A percentile compares a stretch with the other conserved stretches of the same genome.
Conservation (phyloP, 2,888 invertebrate species). For the Drymonia ruficornis region DNA sequence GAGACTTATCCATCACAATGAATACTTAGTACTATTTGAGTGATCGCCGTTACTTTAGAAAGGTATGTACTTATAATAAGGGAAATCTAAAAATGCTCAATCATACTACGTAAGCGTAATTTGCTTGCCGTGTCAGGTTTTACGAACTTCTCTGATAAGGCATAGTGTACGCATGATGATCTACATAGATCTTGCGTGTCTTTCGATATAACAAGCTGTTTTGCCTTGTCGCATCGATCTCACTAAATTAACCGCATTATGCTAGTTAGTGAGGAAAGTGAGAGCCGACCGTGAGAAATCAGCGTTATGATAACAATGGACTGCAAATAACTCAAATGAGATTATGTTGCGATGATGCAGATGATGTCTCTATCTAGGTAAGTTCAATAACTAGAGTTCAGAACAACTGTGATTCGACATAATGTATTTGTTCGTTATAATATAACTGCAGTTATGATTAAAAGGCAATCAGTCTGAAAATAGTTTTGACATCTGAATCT, state of each 20-base stretch:
- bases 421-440: too few relatives aligned
- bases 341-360: slow-evolving; percentile 8
- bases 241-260: slow-evolving; percentile 44
- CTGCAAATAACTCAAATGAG: slow-evolving; percentile 29
- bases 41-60: background rate
- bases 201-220: slow-evolving; percentile 56
- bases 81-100: background rate
- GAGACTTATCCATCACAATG: too few relatives aligned
- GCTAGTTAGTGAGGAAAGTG: slow-evolving; percentile 56
- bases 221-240: slow-evolving; percentile 45
- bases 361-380: slow-evolving; percentile 1
- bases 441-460: too few relatives aligned
- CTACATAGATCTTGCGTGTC: slow-evolving; percentile 47
- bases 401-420: too few relatives aligned
- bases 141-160: background rate
- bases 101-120: background rate
- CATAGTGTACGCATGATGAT: slow-evolving; percentile 22
- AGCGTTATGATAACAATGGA: slow-evolving; percentile 51
- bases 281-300: slow-evolving; percentile 55
- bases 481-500: too few relatives aligned
- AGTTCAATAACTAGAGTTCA: background rate
- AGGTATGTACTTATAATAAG: background rate
- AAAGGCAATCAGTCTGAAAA: too few relatives aligned
- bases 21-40: too few relatives aligned
- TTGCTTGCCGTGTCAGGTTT: background rate